phyloP scores from a whole-genome alignment of 2,113 vertebrate species.

The Aramus guarauna region DNA sequence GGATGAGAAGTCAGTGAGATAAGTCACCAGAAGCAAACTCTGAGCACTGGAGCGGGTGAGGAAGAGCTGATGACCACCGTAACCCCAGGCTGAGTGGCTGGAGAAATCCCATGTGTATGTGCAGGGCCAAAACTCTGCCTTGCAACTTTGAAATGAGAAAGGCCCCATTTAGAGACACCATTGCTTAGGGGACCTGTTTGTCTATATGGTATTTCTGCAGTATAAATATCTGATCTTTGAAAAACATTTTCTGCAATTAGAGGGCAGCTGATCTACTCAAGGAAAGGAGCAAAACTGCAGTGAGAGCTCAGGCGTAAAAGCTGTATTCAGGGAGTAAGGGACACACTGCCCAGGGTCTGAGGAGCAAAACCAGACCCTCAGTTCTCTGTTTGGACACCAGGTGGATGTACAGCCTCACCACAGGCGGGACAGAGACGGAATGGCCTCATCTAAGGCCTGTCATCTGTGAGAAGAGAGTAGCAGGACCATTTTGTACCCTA shows the following conservation, averaged over 20 bases:
- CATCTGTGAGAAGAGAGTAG: neutral
- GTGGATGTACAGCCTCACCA: constrained; percentile 5
- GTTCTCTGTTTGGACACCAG: neutral
- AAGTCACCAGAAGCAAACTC: neutral
- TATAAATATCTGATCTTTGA: neutral
- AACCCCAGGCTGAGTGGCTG: neutral
- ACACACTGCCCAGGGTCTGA: neutral
- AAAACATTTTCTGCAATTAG: neutral
- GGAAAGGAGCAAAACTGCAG: neutral
- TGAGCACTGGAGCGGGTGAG: neutral
- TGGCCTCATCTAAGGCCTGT: rapidly evolving
- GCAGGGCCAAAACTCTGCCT: neutral
- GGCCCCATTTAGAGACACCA: neutral
- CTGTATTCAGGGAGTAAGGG: neutral
- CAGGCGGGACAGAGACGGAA: neutral
- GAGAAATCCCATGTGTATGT: neutral
- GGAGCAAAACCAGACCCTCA: neutral
- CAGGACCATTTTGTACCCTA: neutral
- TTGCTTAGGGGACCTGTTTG: neutral
- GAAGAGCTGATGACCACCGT: neutral
- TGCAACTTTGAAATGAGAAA: neutral
- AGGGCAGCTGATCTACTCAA: neutral
- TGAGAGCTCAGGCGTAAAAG: neutral
- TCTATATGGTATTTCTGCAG: neutral
- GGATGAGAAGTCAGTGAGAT: neutral